Evolutionary conservation across 2,113 vertebrate species (phyloP).

Genomic region (Otus sunia): DNA sequence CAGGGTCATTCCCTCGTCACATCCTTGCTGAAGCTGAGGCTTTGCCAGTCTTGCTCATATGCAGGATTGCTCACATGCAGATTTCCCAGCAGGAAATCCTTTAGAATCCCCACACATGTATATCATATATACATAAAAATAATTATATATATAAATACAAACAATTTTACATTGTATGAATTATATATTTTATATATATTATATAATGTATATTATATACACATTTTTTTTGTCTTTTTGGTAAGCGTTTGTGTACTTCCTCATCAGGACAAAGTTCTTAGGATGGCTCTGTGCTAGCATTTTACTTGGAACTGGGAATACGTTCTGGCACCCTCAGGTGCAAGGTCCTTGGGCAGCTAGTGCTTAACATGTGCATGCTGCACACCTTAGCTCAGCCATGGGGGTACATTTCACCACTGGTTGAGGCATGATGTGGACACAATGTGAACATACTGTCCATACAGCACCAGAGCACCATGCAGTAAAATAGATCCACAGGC

Average conservation of each 20-base stretch:
- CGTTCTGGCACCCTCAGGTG: neutral
- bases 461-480: neutral
- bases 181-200: no score
- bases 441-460: no score
- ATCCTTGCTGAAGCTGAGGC: no score
- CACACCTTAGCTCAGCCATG: neutral
- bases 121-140: no score
- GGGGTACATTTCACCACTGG: neutral
- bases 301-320: neutral
- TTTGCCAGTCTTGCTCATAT: no score
- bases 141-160: no score
- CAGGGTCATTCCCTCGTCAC: no score
- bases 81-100: no score
- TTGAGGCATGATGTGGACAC: accelerated
- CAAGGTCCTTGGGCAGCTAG: neutral
- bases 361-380: accelerated
- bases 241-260: neutral
- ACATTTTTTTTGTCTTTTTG: neutral
- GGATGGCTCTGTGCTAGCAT: neutral
- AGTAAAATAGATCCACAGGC: neutral
- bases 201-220: no score
- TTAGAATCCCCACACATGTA: no score
- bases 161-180: no score
- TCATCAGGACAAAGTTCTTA: neutral
- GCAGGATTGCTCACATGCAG: no score